phyloP scores from a whole-genome alignment of 2,888 invertebrate species.

The Phaedon cochleariae region DNA sequence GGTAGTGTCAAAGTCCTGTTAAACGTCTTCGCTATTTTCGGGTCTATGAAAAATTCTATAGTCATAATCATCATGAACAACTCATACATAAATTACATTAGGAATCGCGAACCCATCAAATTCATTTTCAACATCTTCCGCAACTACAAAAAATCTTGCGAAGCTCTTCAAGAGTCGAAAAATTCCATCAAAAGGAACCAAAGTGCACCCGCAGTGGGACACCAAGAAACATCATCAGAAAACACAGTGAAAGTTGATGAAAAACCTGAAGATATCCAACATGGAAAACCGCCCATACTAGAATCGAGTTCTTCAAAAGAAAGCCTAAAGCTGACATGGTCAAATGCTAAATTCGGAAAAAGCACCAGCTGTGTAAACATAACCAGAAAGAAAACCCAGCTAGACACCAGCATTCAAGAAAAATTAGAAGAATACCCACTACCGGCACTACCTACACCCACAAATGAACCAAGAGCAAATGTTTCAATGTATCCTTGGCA shows the following conservation, averaged over 20 bases:
- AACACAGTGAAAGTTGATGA: not conserved
- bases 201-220: constrained; percentile 31
- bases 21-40: not conserved
- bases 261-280: constrained; percentile 1
- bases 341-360: constrained; percentile 12
- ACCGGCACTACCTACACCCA: not conserved
- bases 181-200: constrained; percentile 32
- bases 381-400: constrained; percentile 8
- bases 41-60: constrained; percentile 23
- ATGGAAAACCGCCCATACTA: not conserved
- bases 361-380: constrained; percentile 19
- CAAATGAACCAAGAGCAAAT: constrained; percentile 11
- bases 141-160: constrained; percentile 29
- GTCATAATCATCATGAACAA: constrained; percentile 26
- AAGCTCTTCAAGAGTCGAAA: constrained; percentile 8
- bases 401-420: constrained; percentile 27
- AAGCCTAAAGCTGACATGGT: constrained; percentile 19
- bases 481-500: constrained; percentile 44
- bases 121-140: constrained; percentile 37
- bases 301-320: constrained; percentile 14
- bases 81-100: constrained; percentile 37
- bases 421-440: constrained; percentile 28
- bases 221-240: constrained; percentile 1
- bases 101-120: constrained; percentile 37
- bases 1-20: not conserved